phyloP scores from a whole-genome alignment of 2,888 invertebrate genomes.

The Seira ritae region DNA sequence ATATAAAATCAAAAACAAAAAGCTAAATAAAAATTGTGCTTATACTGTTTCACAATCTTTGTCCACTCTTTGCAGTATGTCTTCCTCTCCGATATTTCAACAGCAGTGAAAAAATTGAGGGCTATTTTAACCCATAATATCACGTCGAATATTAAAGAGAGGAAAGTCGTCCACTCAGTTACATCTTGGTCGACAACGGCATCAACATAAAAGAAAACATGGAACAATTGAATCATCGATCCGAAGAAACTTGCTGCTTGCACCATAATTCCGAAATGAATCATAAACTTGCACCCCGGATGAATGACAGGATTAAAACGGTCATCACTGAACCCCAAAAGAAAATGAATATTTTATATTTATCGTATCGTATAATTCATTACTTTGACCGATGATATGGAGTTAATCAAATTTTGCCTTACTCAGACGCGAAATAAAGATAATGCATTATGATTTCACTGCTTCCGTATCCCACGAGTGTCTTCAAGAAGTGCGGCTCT shows the following conservation, averaged over 20 bases:
- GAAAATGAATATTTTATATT: background rate
- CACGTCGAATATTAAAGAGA: constrained; percentile 27
- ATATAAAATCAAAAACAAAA: too few relatives aligned
- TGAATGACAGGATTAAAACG: constrained; percentile 59
- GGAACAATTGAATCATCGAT: constrained; percentile 34
- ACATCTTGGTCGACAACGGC: constrained; percentile 16
- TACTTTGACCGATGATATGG: background rate
- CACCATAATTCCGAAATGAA: constrained; percentile 28
- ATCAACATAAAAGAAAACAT: constrained; percentile 39
- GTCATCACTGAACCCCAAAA: constrained; percentile 25
- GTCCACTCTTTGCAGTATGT: constrained; percentile 58
- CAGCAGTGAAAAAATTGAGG: constrained; percentile 65
- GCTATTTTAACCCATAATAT: constrained; percentile 54
- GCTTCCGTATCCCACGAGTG: constrained; percentile 60
- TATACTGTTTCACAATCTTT: constrained; percentile 56
- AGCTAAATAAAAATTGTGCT: background rate
- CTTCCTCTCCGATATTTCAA: constrained; percentile 48
- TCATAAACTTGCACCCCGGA: constrained; percentile 57
- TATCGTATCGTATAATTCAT: background rate
- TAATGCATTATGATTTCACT: constrained; percentile 58
- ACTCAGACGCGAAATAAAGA: constrained; percentile 66
- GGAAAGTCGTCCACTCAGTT: background rate
- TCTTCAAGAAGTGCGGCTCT: constrained; percentile 22
- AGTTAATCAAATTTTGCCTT: background rate
- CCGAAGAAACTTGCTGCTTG: constrained; percentile 34